Base-by-base conservation (phyloP, 2,797 vertebrate species). In the Dallia pectoralis region DNA sequence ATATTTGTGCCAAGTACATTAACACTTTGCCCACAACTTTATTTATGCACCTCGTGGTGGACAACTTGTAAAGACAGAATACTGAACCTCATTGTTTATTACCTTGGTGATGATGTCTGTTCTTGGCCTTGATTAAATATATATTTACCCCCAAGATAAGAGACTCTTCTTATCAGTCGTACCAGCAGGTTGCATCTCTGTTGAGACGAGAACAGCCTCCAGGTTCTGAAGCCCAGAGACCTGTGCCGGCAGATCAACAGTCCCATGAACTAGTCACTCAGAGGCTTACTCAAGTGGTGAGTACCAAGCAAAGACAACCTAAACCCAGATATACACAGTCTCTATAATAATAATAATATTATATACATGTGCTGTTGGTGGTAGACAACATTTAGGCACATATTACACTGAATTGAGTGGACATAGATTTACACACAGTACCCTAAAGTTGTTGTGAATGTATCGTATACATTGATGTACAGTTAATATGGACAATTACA, bases 181-280 rank as follows among this genome's bases (percentile, higher is more conserved):
- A 89, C 74, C 90, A 90, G 32, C 92, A 92, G 84, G 63, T 87
- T 79, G 79, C 89, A 0, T 76, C 88, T 5, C 75, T 90, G 75
- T 32, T 89, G 56, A 92, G 91, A 77, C 88, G 88, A 89, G 91
- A 93, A 73, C 90, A 79, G 4, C 59, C 84, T 62, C 81, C 89
- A 49, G 86, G 64, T 15, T 66, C 85, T 73, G 85, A 89, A 64
- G 29, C 87, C 30, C 91, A 89, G 72, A 87, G 79, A 72, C 27
- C 84, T n/a, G 25, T 87, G 18, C 29, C 67, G 4, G 65, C n/a
- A 67, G 67, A 27, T 30, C 86, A 82, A 29, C 82, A 88, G 62
- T 88, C 87, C 0, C 93, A 88, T 62, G 90, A 90, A 81, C 84
- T 92, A 51, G 91, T 91, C 5, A 72, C 48, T 18, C 67, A 68